Evolutionary conservation across 2,888 invertebrate species (phyloP), one percentile per base, ranked within the genome.

Genomic region (Caprella mutica): DNA sequence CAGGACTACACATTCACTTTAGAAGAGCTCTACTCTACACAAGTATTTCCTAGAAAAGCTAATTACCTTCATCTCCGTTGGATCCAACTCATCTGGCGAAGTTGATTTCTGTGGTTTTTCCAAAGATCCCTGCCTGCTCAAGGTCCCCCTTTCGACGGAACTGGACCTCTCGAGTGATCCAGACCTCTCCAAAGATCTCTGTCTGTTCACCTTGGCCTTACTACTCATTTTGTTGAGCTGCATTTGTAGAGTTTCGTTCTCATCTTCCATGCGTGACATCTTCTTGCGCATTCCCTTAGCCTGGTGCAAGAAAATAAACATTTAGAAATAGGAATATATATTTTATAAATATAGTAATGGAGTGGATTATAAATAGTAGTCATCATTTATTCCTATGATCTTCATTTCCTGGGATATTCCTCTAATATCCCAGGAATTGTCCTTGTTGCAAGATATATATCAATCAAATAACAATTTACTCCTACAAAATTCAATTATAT

Each of bases 141-240:
- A 54, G 14, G 55, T 42, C n/a, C 66, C 60, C n/a, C 55, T 30
- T 30, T 65, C 62, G 30, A 59, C 51, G 5, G 56, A 65, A 24
- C 48, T 54, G 9, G 59, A 44, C 8, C 59, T 52, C 43, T 59
- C 61, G 30, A 51, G 33, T 29, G 59, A 57, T 5, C 59, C 57
- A 2, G 57, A 43, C 4, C 60, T 44, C 43, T 61, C 58, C 23
- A 59, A 19, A 9, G 56, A 61, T 23, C 57, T 67, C 67, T 42
- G 69, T 65, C 23, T 66, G 42, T 53, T 48, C 39, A 24, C 66
- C 66, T 65, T 69, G 77, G 84, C 82, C 77, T 84, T 83, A 75
- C 83, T 82, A 77, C 90, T 88, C 84, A 93, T 85, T 83, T 92
- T 92, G 81, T 91, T 88, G 77, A 94, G 81, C 81, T 93, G 93